Evolutionary conservation across 2,888 invertebrate genomes (phyloP).

Genomic region (Dichetophora obliterata): DNA sequence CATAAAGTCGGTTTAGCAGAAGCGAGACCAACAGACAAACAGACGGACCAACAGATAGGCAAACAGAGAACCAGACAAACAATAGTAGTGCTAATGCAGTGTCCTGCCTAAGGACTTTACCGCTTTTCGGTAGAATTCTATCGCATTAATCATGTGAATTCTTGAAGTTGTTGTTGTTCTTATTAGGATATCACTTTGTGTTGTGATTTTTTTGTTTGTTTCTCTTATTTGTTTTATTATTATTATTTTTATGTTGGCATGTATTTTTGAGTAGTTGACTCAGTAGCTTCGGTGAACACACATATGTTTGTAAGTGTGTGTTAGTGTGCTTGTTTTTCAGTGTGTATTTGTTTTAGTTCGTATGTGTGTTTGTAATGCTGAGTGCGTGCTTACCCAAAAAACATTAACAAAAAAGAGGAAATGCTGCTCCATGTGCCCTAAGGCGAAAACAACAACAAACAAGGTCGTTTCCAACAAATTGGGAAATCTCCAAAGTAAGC

Average conservation of each 20-base stretch:
- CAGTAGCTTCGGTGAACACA: no score
- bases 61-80: background rate
- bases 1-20: background rate
- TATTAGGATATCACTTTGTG: background rate
- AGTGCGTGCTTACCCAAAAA: background rate
- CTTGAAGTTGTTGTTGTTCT: constrained; percentile 1
- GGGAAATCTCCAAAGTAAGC: constrained; percentile 4
- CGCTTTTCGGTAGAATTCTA: constrained; percentile 3
- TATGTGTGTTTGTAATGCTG: background rate
- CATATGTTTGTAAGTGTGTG: background rate
- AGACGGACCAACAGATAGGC: background rate
- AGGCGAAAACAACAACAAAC: background rate
- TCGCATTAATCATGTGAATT: constrained; percentile 6
- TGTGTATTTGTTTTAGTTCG: background rate
- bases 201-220: background rate
- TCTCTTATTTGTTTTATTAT: background rate
- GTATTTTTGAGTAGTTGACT: no score
- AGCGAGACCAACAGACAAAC: background rate
- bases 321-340: background rate
- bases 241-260: no score
- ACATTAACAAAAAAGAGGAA: background rate
- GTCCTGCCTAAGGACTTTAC: background rate
- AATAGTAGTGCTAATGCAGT: background rate
- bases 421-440: background rate
- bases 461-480: background rate